phyloP scores from a whole-genome alignment of 2,113 vertebrate genomes.

The Polypterus bichir region DNA sequence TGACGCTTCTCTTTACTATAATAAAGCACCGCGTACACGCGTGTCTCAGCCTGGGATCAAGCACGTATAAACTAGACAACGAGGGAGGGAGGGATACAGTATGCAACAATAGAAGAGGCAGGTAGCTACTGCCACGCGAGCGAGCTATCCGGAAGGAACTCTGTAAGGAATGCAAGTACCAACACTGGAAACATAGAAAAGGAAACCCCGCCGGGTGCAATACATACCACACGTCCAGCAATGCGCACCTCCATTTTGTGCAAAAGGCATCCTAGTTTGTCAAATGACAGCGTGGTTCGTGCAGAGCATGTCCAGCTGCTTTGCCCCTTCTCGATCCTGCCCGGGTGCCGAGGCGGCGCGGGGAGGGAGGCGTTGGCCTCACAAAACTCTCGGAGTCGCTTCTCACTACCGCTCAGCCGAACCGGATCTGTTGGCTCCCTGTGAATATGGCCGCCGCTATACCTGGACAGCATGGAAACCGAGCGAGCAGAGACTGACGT shows the following conservation, averaged over 20 bases:
- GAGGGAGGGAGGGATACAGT: too few species aligned
- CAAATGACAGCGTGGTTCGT: constrained; percentile 38
- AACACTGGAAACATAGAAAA: too few species aligned
- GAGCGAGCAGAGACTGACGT: constrained; percentile 49
- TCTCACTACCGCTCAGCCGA: constrained; percentile 2
- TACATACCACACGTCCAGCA: constrained; percentile 54
- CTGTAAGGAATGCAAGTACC: too few species aligned
- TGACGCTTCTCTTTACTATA: too few species aligned
- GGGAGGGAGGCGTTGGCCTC: constrained; percentile 13
- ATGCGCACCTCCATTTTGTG: constrained; percentile 77
- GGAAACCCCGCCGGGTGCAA: neutral
- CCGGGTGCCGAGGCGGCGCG: constrained; percentile 8
- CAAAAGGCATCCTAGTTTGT: constrained; percentile 59
- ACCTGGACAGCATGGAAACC: constrained; percentile 49
- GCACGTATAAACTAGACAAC: too few species aligned
- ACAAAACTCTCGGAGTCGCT: constrained; percentile 30
- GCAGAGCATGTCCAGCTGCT: constrained; percentile 40
- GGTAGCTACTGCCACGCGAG: too few species aligned
- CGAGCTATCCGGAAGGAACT: too few species aligned
- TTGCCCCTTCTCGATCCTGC: constrained; percentile 13
- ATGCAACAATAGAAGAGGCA: too few species aligned
- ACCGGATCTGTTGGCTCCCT: constrained; percentile 21
- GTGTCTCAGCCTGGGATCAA: too few species aligned
- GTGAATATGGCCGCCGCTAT: constrained; percentile 66
- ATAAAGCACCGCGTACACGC: too few species aligned